Base-by-base conservation (phyloP, 2,888 invertebrate genomes). In the Ferrisia virgata region DNA sequence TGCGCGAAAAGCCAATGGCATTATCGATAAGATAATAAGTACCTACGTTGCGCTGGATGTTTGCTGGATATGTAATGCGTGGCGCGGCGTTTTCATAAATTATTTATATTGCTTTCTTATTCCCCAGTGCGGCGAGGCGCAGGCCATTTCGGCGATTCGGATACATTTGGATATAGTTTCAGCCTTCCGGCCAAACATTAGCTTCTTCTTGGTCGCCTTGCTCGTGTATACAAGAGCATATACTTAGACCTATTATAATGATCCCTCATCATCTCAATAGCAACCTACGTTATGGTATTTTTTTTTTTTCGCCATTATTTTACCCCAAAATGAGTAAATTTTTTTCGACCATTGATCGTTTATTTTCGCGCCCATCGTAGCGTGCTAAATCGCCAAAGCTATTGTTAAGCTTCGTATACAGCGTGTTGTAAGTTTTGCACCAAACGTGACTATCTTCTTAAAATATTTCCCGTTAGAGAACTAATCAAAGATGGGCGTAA, bases 401-500 rank as follows among this genome's bases (percentile, higher is more conserved):
- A 47, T 47, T 47, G 18, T n/a, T 36, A 8, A 8, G 36, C 4
- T 36, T 3, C 13, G 25, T 64, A 64, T 28, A 2, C 25, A 11
- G 25, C 58, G 58, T 28, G 25, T 13, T 8, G 11, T 39, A 39
- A 39, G 39, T 39, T 39, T 64, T 25, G 13, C 47, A 64, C 28
- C 72, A 72, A 72, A 72, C 72, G 72, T 72, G 72, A 72, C 72
- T 72, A 33, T 33, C 11, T 6, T 33, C 72, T 72, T 72, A 31
- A 64, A 13, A 33, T 72, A 72, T 72, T 72, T 72, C 33, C 72
- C 72, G 72, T 72, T 72, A 72, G 72, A 36, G 72, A 72, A 72
- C 33, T 72, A 72, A 72, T 72, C 72, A 72, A 72, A 72, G 72
- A 33, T 72, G 72, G 72, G 72, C 72, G 72, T 72, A 72, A 72